A percentile compares a stretch with the other conserved stretches of the same genome.
Evolutionary conservation across 2,797 vertebrate species (phyloP).

Genomic region (Dermochelys coriacea): DNA sequence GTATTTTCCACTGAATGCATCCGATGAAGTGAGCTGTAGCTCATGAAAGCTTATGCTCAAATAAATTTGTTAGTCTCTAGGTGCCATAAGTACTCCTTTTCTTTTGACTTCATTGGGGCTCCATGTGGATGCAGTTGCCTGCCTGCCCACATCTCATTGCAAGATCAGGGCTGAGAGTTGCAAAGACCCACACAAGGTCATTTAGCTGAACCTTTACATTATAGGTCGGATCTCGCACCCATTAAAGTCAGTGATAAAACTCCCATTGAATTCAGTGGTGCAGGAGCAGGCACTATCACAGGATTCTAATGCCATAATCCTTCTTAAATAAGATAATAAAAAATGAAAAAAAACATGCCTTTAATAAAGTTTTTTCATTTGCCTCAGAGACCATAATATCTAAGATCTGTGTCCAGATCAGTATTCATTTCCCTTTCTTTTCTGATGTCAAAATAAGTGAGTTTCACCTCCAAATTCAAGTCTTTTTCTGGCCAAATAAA

Average conservation of each 20-base stretch:
- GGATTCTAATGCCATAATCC: neutral
- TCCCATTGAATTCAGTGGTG: neutral
- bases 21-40: no score
- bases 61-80: no score
- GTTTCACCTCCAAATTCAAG: neutral
- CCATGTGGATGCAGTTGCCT: neutral
- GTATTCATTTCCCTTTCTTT: neutral
- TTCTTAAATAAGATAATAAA: neutral
- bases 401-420: neutral
- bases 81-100: no score
- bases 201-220: neutral
- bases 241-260: neutral
- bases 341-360: neutral
- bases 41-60: no score
- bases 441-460: neutral
- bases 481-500: constrained; percentile 5
- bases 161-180: neutral
- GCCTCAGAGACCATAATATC: constrained; percentile 15
- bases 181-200: neutral
- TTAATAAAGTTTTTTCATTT: neutral
- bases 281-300: neutral
- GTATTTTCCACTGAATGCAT: no score
- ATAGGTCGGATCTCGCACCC: neutral
- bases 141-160: neutral
- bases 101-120: neutral